These are phyloP conservation scores for Caenorhabditis japonica DNA, from an alignment of 2,888 invertebrate genomes.

Conservation along the genomic window DNA sequence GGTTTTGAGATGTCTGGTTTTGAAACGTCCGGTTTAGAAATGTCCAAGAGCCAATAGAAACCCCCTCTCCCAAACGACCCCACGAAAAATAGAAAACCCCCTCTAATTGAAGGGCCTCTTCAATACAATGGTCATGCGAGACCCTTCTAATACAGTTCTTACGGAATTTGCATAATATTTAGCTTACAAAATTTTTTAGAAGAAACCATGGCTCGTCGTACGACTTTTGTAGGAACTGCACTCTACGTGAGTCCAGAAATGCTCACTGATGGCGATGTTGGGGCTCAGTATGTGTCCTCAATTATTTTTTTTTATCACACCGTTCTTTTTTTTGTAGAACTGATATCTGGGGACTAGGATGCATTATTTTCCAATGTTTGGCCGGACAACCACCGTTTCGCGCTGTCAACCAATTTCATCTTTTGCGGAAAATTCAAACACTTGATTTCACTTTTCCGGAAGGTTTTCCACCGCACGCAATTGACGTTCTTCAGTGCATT, in stretches of 20 bases:
- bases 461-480: conserved; percentile 88
- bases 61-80: no score
- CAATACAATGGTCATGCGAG: no score
- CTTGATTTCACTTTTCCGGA: conserved; percentile 92
- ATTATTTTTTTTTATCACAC: neutral
- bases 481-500: conserved; percentile 88
- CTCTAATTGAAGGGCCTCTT: no score
- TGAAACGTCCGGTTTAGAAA: no score
- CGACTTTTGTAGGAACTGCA: conserved; percentile 93
- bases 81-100: no score
- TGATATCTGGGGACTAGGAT: conserved; percentile 95
- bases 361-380: conserved; percentile 85
- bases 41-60: no score
- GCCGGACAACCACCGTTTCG: conserved; percentile 92
- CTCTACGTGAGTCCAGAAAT: conserved; percentile 99
- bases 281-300: conserved; percentile 59
- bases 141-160: no score
- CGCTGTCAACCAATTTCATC: conserved; percentile 90
- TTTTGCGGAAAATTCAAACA: conserved; percentile 92
- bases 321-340: conserved; percentile 79
- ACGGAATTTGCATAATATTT: no score
- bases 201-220: conserved; percentile 45
- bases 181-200: no score
- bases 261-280: conserved; percentile 80
- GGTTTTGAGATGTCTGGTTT: no score